Percentiles rank a stretch among this genome's conserved stretches.
Evolutionary conservation across 1,140 invertebrate species (phyloP).

Genomic region (Phthorimaea operculella): DNA sequence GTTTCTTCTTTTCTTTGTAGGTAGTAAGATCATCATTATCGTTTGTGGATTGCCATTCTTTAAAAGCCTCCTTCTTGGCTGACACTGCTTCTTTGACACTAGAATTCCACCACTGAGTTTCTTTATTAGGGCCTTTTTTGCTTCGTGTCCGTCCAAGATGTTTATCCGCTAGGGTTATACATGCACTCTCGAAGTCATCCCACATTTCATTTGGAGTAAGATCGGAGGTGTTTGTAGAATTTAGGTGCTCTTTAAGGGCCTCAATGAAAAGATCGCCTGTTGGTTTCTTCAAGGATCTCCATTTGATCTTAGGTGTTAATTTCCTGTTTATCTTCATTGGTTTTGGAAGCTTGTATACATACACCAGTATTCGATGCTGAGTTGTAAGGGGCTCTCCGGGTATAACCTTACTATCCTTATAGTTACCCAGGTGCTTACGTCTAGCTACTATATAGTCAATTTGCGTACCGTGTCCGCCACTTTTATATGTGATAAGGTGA

Average conservation of each 20-base stretch:
- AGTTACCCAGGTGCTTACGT: not conserved
- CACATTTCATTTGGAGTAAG: not conserved
- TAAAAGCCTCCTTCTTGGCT: not conserved
- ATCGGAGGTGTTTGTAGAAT: no score
- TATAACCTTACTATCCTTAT: not conserved
- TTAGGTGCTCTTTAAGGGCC: no score
- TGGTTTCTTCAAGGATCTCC: not conserved
- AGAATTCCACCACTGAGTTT: not conserved
- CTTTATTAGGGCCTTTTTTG: not conserved
- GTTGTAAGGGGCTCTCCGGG: not conserved
- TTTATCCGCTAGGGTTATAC: no score
- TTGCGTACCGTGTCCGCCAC: not conserved
- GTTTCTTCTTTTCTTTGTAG: not conserved
- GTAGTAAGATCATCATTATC: not conserved
- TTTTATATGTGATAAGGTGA: constrained; percentile 6
- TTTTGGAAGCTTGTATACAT: not conserved
- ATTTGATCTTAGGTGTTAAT: not conserved
- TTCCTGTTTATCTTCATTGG: not conserved
- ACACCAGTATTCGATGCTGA: not conserved
- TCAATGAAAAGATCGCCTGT: no score
- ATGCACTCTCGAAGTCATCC: not conserved
- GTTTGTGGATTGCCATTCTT: not conserved
- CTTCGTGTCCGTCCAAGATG: not conserved
- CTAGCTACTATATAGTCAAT: not conserved
- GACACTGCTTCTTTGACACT: not conserved